Conservation (phyloP, 2,113 vertebrate species). For the Odocoileus hemionus region DNA sequence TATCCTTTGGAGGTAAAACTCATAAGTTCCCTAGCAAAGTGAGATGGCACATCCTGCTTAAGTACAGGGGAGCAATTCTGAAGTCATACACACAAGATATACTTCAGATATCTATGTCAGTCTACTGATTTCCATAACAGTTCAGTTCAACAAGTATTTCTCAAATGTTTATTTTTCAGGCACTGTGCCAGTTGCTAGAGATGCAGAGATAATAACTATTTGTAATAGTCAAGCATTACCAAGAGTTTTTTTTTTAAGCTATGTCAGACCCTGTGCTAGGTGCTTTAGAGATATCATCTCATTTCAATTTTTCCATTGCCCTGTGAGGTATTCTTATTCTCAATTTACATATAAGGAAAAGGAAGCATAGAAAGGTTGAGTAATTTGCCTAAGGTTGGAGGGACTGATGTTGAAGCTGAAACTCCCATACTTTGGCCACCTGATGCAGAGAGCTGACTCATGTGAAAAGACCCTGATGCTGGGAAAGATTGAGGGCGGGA, state of each 20-base stretch:
- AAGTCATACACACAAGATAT: background rate
- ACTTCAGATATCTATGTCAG: background rate
- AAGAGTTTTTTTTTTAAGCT: background rate
- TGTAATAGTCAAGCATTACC: background rate
- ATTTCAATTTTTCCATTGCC: background rate
- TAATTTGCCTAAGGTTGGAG: background rate
- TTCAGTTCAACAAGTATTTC: constrained; percentile 14
- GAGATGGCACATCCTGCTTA: background rate
- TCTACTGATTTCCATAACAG: constrained; percentile 5
- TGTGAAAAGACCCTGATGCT: too few relatives aligned
- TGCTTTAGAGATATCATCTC: background rate
- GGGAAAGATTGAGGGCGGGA: too few relatives aligned
- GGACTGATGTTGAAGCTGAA: too few relatives aligned
- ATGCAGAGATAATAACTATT: background rate
- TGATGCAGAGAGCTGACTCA: too few relatives aligned
- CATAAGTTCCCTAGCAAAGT: background rate
- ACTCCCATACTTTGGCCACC: too few relatives aligned
- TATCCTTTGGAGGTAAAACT: background rate
- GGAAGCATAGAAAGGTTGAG: background rate
- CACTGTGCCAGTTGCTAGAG: background rate
- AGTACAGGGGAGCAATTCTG: background rate
- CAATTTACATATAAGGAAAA: constrained; percentile 7
- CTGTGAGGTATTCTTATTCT: background rate
- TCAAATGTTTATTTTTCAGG: background rate
- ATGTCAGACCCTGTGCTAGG: background rate